Evolutionary conservation across 2,888 invertebrate genomes (phyloP), one percentile per base, ranked within the genome.

Genomic region (Nomada fucata): DNA sequence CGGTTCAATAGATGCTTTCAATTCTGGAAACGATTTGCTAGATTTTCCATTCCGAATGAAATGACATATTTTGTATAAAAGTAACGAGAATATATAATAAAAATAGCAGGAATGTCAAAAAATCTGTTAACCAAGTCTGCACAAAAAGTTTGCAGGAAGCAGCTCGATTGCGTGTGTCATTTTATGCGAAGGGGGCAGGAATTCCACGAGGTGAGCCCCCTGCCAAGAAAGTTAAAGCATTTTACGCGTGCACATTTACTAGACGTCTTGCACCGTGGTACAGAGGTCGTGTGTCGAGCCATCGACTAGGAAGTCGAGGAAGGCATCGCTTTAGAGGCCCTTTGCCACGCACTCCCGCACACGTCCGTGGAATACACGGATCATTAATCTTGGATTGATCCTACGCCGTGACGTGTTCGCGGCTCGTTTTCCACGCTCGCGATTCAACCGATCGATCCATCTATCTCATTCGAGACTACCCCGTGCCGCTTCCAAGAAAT

Each of bases 301-400:
- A 88, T 90, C 87, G 81, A 82, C 82, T 84, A 89, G 88, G 83
- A 88, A 88, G 79, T 80, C 74, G 53, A 80, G 64, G 77, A 55
- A 64, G 73, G 76, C 71, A 76, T 83, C 80, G 79, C 75, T 76
- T 84, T 59, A 76, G 79, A 88, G 76, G 67, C 61, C 77, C 53
- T 64, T 71, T 68, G 75, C 79, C 74, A 72, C 77, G 86, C 80
- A 80, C 79, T 76, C 85, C 70, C 79, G 65, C 78, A 53, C 85
- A 77, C 75, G 75, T 79, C 71, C 73, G 60, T 44, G 76, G 71
- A 78, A 81, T 87, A 76, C 84, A 88, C 82, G 90, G 88, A 79
- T 88, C 90, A 86, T 87, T 87, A 88, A 88, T 77, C 64, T 76
- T 75, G 50, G 88, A 90, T 90, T 88, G 90, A 90, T 90, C 89